Evolutionary conservation across 2,888 invertebrate species (phyloP), one percentile per base, ranked within the genome.

Genomic region (Orchesella flavescens): DNA sequence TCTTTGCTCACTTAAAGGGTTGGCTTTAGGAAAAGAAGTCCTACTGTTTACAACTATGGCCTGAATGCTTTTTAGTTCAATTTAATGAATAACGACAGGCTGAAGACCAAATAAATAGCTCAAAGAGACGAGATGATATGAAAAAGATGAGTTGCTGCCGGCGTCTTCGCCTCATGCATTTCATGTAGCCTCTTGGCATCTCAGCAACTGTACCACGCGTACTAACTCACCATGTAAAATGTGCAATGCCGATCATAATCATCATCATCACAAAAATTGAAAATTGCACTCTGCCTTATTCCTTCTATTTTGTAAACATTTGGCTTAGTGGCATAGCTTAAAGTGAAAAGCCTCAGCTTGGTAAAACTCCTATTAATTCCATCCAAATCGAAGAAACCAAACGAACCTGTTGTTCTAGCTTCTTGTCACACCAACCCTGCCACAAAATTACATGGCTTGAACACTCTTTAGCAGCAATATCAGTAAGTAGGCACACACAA

Each of bases 351-450:
- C 46, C 9, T 43, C 17, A 12, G 4, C 53, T 66, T n/a, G 23
- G 55, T 75, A 49, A 75, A 66, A 49, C 59, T 77, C 21, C 57
- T 77, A 49, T 77, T 77, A 77, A 77, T 77, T 77, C 65, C 43
- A 10, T 34, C 44, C 17, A 46, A 77, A 46, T 69, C 24, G 21
- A 69, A 57, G 77, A 59, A 77, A 77, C 77, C 21, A 19, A 59
- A 59, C 68, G 46, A 77, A 77, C 77, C 77, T 77, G 77, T 77
- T 77, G 59, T 23, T 43, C 77, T 55, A 44, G 53, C 69, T 53
- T 69, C 69, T 69, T 69, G 44, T 66, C 66, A 46, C 66, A 66
- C 66, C 66, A 44, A 66, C 63, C 63, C 63, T n/a, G 17, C 63
- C 63, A 63, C 63, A 63, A 63, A 63, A 63, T 63, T 63, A 63